Evolutionary conservation across 2,113 vertebrate genomes (phyloP), one percentile per base, ranked within the genome.

Genomic region (Ornithorhynchus anatinus): DNA sequence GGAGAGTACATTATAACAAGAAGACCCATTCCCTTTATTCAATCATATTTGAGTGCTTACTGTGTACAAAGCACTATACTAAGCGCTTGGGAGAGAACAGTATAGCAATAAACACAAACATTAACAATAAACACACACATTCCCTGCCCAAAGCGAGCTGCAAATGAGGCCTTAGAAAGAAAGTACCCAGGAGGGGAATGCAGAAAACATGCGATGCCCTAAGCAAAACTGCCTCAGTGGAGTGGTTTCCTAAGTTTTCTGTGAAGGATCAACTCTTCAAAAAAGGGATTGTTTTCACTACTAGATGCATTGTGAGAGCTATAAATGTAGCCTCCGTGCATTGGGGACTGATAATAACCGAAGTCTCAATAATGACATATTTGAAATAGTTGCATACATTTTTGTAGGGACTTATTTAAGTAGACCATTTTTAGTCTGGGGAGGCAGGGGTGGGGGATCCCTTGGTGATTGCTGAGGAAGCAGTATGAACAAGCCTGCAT

Each of bases 391-490:
- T 80, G 81, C 81, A 84, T 68, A 86, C 82, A 77, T 86, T 66
- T 73, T 71, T 27, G 52, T 68, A 27, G 32, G 20, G 33, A 61
- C 35, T 40, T 76, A 72, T 82, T 87, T 86, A 85, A 88, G 88
- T 79, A 27, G 14, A 38, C 56, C 72, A 81, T 85, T 89, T 88
- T 87, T 35, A 80, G 62, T 29, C 60, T 51, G 40, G 57, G 32
- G 44, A 15, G 32, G 25, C 8, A 70, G 20, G 54, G 39, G 25
- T 48, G 63, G 63, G 17, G 37, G 36, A 77, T 61, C 13, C n/a
- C 37, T 62, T 54, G 51, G 65, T 84, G 77, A 86, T 72, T 89
- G 79, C 84, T 84, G 76, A 90, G 83, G 84, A 90, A 85, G 79
- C 82, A 79, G 59, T 88, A 85, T 62, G 54, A 71, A 66, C 71